A percentile compares a stretch with the other conserved stretches of the same genome.
phyloP scores from a whole-genome alignment of 1,140 invertebrate species.

The Zaprionus vittiger region DNA sequence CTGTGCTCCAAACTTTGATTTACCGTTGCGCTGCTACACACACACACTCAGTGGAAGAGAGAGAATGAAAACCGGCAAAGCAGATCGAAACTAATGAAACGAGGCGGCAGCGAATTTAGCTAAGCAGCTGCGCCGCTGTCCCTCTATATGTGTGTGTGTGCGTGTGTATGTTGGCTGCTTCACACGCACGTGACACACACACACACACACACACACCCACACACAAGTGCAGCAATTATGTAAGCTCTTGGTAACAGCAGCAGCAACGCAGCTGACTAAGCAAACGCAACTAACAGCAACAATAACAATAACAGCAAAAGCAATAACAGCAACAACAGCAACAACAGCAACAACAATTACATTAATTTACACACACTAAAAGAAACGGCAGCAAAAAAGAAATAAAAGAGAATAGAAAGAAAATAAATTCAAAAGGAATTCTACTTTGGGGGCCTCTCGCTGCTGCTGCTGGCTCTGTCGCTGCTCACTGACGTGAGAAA shows the following conservation, averaged over 20 bases:
- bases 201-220: slow-evolving; percentile 23
- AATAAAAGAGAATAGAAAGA: background rate
- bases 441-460: background rate
- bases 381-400: background rate
- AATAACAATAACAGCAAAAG: slow-evolving; percentile 1
- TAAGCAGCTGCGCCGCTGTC: slow-evolving; percentile 1
- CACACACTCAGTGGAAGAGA: background rate
- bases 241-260: slow-evolving; percentile 46
- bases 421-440: slow-evolving; percentile 22
- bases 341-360: slow-evolving; percentile 9
- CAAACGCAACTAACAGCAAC: slow-evolving; percentile 1
- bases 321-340: background rate
- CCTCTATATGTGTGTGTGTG: background rate
- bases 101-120: background rate
- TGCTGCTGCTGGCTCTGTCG: background rate
- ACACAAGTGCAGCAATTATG: slow-evolving; percentile 60
- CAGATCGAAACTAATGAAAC: slow-evolving; percentile 1
- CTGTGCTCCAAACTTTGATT: background rate
- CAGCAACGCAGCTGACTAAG: slow-evolving; percentile 29
- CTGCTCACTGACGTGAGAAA: slow-evolving; percentile 21
- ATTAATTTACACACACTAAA: slow-evolving; percentile 8
- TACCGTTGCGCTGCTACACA: background rate
- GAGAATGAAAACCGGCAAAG: background rate
- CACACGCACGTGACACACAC: slow-evolving; percentile 27
- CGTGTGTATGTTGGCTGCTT: background rate